Conservation (phyloP, 2,888 invertebrate genomes). For the Cerceris ruficornis region DNA sequence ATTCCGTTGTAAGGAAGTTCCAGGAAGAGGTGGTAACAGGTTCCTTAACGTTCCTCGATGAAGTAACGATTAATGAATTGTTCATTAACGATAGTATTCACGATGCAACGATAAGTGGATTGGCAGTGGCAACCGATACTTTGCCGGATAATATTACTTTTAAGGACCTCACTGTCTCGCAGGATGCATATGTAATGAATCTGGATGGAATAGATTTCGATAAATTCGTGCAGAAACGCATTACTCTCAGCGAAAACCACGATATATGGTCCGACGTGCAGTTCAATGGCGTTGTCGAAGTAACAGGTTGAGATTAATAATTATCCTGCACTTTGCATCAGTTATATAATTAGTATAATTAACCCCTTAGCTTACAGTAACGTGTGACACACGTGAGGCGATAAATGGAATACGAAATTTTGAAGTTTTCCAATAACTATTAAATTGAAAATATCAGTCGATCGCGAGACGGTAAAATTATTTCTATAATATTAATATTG, state of each 20-base stretch:
- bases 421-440: no score
- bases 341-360: no score
- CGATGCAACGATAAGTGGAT: slow-evolving; percentile 50
- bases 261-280: slow-evolving; percentile 58
- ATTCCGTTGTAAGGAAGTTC: slow-evolving; percentile 65
- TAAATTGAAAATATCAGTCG: no score
- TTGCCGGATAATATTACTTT: slow-evolving; percentile 66
- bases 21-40: slow-evolving; percentile 48
- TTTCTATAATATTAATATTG: no score
- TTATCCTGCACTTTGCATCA: no score
- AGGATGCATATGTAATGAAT: slow-evolving; percentile 48
- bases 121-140: slow-evolving; percentile 46
- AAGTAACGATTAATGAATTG: slow-evolving; percentile 58
- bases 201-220: slow-evolving; percentile 71
- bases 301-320: slow-evolving; percentile 56
- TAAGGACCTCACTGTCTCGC: slow-evolving; percentile 58
- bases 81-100: slow-evolving; percentile 52
- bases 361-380: no score
- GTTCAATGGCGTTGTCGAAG: slow-evolving; percentile 65
- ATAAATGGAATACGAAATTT: no score
- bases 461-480: no score
- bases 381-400: no score
- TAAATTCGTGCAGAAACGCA: slow-evolving; percentile 65
- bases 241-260: slow-evolving; percentile 62
- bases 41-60: slow-evolving; percentile 59